Conservation (phyloP, 35 echinoderm and acorn worm genomes). For the Lytechinus pictus region DNA sequence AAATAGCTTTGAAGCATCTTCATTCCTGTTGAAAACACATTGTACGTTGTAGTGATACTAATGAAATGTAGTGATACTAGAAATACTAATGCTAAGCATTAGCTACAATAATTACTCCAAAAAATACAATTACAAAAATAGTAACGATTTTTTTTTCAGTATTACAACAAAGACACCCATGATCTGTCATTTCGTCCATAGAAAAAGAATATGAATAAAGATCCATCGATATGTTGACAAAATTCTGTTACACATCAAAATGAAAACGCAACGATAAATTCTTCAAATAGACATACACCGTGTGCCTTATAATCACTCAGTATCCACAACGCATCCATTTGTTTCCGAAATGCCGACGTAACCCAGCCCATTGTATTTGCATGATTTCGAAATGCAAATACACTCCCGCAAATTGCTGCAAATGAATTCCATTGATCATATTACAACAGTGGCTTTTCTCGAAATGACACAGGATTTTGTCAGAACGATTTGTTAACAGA, state of each 20-base stretch:
- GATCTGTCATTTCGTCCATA: not conserved
- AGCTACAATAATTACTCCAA: no score
- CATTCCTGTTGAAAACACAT: no score
- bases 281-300: not conserved
- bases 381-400: not conserved
- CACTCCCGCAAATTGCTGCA: not conserved
- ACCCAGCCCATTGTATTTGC: not conserved
- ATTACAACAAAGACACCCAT: not conserved
- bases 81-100: no score
- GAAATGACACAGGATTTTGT: not conserved
- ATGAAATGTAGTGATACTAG: no score
- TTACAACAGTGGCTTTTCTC: not conserved
- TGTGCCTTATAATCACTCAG: not conserved
- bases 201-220: not conserved
- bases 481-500: not conserved
- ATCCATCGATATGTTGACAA: not conserved
- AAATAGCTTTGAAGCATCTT: no score
- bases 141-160: no score
- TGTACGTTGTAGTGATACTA: no score
- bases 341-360: not conserved
- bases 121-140: not conserved
- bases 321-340: not conserved
- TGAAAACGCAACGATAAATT: not conserved
- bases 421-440: not conserved
- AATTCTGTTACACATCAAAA: not conserved